phyloP scores from a whole-genome alignment of 2,797 vertebrate genomes.

The Poecilia wingei region DNA sequence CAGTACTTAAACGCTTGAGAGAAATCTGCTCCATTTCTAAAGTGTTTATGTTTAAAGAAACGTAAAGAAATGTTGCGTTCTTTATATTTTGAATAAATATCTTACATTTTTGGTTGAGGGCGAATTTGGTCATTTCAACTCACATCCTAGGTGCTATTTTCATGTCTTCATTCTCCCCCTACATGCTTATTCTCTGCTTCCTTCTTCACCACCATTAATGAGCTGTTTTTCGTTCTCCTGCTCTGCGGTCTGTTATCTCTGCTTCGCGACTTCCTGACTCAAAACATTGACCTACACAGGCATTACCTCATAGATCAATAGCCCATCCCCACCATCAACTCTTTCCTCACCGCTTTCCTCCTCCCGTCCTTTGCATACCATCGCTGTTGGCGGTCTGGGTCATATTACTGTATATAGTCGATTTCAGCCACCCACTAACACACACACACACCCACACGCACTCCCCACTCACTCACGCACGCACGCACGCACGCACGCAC shows the following conservation, averaged over 20 bases:
- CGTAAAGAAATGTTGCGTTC: not conserved
- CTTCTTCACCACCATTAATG: constrained; percentile 14
- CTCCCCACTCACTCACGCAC: too few species aligned
- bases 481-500: not conserved
- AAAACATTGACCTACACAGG: constrained; percentile 61
- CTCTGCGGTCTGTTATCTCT: not conserved
- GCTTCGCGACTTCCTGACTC: constrained; percentile 44
- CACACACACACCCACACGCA: too few species aligned
- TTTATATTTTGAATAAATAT: not conserved
- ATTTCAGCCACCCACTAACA: constrained; percentile 12
- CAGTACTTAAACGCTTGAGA: not conserved
- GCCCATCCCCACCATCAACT: constrained; percentile 44
- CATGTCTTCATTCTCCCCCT: not conserved
- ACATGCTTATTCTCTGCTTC: not conserved
- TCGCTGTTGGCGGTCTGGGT: constrained; percentile 49
- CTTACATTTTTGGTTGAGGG: not conserved
- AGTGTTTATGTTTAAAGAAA: not conserved
- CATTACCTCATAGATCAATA: constrained; percentile 80
- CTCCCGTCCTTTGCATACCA: constrained; percentile 43
- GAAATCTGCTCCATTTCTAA: not conserved
- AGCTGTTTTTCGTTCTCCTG: constrained; percentile 3
- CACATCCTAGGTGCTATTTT: not conserved
- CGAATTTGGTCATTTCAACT: not conserved
- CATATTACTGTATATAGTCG: constrained; percentile 35
- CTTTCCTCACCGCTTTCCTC: constrained; percentile 35